Evolutionary conservation across 2,797 vertebrate genomes (phyloP), one percentile per base, ranked within the genome.

Genomic region (Syngnathus rostellatus): DNA sequence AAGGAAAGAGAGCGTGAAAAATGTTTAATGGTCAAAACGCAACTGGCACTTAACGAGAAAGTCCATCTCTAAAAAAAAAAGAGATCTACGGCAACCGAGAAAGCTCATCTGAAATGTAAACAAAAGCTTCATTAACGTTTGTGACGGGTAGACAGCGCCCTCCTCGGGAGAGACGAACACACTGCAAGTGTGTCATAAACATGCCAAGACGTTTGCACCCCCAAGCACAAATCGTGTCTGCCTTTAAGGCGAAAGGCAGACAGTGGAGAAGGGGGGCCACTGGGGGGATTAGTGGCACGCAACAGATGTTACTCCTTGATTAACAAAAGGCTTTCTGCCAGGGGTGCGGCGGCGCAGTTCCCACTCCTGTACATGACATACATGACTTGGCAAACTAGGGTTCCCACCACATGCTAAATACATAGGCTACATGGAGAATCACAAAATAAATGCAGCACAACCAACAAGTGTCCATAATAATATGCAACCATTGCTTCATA

Each of bases 291-390:
- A 90, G 83, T 81, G 78, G 75, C 79, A 78, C 75, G 79, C 81
- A 89, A 78, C 89, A 91, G 89, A 91, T 91, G 90, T 88, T 88
- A 83, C 74, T 67, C 54, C 79, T 84, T 88, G 89, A 91, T 90
- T 89, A 91, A 88, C 81, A 86, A 85, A 83, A 70, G 77, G 83
- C 78, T 83, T 75, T 83, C 74, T 81, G 85, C 86, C 87, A 89
- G 88, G 86, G 87, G 82, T 87, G 81, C 81, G 25, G 78, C 48
- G 67, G 58, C 66, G 71, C 74, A 79, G 70, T 43, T 70, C 78
- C 79, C 76, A 65, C 65, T 6, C 31, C 2, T 31, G 31, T 31
- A 31, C 31, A 31, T 31, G 31, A 31, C 31, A 31, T 31, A 31
- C 31, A 31, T 31, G 31, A 31, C 31, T 31, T 31, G 41, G 41